phyloP scores from a whole-genome alignment of 2,888 invertebrate species.

The Eudemis profundana region DNA sequence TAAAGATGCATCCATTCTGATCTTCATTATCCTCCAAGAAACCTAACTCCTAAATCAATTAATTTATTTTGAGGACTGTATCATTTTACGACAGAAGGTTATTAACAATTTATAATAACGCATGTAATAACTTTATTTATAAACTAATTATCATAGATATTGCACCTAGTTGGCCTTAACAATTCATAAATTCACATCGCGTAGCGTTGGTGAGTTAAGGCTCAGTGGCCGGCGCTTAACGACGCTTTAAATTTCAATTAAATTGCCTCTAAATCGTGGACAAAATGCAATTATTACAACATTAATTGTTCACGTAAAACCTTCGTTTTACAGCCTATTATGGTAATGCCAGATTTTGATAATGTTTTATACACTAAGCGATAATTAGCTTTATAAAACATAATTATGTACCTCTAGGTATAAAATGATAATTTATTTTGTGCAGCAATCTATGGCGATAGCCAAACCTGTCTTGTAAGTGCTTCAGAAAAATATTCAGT shows the following conservation, averaged over 20 bases:
- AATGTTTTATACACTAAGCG: background rate
- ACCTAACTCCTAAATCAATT: no score
- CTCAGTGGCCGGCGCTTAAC: background rate
- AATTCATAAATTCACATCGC: conserved; percentile 17
- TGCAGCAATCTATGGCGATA: no score
- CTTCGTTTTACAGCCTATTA: conserved; percentile 2
- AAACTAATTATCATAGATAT: background rate
- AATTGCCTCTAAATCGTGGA: conserved; percentile 6
- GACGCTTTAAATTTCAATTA: conserved; percentile 7
- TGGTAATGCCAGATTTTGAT: no score
- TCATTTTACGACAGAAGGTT: background rate
- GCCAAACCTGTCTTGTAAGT: no score
- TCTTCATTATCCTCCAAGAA: no score
- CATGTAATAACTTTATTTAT: background rate
- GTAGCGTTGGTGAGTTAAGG: conserved; percentile 7
- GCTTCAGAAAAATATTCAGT: no score
- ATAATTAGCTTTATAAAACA: background rate
- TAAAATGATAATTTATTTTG: background rate
- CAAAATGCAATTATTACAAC: background rate
- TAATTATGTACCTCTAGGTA: no score
- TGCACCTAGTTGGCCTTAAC: conserved; percentile 2
- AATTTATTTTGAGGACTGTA: background rate
- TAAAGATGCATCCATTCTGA: no score
- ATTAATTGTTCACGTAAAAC: background rate
- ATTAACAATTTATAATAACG: background rate